phyloP scores from a whole-genome alignment of 2,888 invertebrate species.

The Boloria euphrosyne region DNA sequence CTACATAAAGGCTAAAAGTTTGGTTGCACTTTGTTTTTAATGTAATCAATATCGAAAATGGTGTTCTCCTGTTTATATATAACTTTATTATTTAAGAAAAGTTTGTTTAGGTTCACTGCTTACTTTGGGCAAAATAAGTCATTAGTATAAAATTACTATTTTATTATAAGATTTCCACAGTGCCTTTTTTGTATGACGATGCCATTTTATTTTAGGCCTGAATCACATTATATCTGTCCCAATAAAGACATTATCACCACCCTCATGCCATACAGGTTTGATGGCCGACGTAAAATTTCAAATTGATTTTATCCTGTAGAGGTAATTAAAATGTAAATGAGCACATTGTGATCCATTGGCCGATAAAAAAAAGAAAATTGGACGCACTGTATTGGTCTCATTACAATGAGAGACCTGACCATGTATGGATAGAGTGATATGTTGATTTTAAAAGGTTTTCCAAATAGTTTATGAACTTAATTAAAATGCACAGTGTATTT shows the following conservation, averaged over 20 bases:
- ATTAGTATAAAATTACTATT: not conserved
- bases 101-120: too few species aligned
- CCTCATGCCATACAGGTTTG: conserved; percentile 40
- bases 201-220: conserved; percentile 13
- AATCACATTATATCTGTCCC: conserved; percentile 14
- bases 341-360: conserved; percentile 50
- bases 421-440: conserved; percentile 12
- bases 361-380: conserved; percentile 44
- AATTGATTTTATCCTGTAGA: conserved; percentile 59
- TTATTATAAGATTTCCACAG: not conserved
- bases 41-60: too few species aligned
- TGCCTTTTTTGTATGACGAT: not conserved
- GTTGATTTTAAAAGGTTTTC: not conserved
- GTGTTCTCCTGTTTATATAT: too few species aligned
- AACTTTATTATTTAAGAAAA: too few species aligned
- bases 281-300: conserved; percentile 50
- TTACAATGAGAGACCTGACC: conserved; percentile 36
- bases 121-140: not conserved
- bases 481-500: too few species aligned
- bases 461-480: not conserved
- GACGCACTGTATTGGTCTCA: conserved; percentile 41
- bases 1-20: too few species aligned
- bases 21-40: too few species aligned
- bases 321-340: conserved; percentile 74
- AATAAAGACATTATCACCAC: conserved; percentile 23